Conservation (phyloP, 2,888 invertebrate genomes). For the Malthinus flaveolus region DNA sequence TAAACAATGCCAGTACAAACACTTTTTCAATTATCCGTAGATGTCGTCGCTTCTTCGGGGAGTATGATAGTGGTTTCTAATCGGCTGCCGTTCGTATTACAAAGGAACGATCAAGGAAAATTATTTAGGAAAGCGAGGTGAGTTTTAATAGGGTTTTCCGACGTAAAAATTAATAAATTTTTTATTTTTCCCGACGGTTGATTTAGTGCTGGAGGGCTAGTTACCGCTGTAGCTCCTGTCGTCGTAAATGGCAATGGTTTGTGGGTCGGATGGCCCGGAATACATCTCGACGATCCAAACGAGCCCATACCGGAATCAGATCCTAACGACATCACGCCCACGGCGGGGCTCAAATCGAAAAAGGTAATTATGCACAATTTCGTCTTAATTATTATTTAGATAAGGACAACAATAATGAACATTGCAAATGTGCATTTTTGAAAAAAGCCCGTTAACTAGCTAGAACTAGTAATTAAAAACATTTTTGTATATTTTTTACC, state of each 20-base stretch:
- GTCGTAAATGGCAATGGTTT: constrained; percentile 82
- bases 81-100: constrained; percentile 84
- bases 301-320: constrained; percentile 86
- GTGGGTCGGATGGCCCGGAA: constrained; percentile 92
- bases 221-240: constrained; percentile 89
- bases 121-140: constrained; percentile 85
- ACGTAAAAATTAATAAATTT: too few relatives aligned
- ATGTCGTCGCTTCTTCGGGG: constrained; percentile 57
- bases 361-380: constrained; percentile 61
- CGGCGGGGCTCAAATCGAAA: constrained; percentile 80
- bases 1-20: constrained; percentile 15
- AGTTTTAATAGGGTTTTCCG: constrained; percentile 39
- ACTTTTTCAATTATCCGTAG: constrained; percentile 39
- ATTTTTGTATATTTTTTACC: constrained; percentile 15
- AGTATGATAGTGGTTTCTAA: constrained; percentile 92
- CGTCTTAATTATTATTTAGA: background rate
- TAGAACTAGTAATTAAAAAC: background rate
- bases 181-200: background rate
- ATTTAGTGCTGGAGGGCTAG: constrained; percentile 82
- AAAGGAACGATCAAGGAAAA: constrained; percentile 72
- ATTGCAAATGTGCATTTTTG: background rate
- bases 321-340: constrained; percentile 83
- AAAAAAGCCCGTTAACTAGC: too few relatives aligned
- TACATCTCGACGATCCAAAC: constrained; percentile 75
- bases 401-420: background rate